A percentile compares a stretch with the other conserved stretches of the same genome.
phyloP scores from a whole-genome alignment of 2,888 invertebrate genomes.

The Tenthredo scrophulariae region DNA sequence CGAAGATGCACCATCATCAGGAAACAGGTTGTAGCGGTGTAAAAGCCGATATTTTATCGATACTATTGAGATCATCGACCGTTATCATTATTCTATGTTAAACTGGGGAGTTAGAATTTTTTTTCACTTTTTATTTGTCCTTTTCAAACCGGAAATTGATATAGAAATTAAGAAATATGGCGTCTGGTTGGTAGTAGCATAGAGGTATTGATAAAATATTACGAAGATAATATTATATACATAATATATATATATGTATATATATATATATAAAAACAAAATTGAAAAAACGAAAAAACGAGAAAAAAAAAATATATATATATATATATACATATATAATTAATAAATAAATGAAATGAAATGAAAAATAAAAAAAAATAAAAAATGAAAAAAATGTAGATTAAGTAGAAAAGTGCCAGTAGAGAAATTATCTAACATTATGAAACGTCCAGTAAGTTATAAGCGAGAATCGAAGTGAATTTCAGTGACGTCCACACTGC shows the following conservation, averaged over 20 bases:
- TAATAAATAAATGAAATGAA: background rate
- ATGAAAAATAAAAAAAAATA: background rate
- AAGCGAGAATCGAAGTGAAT: slow-evolving; percentile 66
- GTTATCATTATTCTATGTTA: background rate
- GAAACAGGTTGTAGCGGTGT: slow-evolving; percentile 51
- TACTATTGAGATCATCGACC: background rate
- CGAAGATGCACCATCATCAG: slow-evolving; percentile 75
- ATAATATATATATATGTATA: background rate
- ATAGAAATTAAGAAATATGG: no score
- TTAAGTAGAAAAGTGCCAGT: slow-evolving; percentile 78
- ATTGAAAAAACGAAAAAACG: background rate
- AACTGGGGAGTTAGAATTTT: background rate
- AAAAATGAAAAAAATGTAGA: background rate
- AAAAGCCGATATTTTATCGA: slow-evolving; percentile 22
- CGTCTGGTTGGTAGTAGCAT: background rate
- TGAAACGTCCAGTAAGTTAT: slow-evolving; percentile 78
- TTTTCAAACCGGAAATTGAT: background rate
- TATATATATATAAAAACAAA: no score
- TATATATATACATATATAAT: background rate
- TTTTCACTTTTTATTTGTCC: background rate
- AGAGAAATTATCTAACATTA: slow-evolving; percentile 60
- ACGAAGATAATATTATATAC: background rate
- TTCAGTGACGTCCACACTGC: slow-evolving; percentile 75
- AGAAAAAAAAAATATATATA: background rate
- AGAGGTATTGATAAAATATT: background rate